Evolutionary conservation across 2,888 invertebrate genomes (phyloP), one percentile per base, ranked within the genome.

Genomic region (Copidosoma aretas): DNA sequence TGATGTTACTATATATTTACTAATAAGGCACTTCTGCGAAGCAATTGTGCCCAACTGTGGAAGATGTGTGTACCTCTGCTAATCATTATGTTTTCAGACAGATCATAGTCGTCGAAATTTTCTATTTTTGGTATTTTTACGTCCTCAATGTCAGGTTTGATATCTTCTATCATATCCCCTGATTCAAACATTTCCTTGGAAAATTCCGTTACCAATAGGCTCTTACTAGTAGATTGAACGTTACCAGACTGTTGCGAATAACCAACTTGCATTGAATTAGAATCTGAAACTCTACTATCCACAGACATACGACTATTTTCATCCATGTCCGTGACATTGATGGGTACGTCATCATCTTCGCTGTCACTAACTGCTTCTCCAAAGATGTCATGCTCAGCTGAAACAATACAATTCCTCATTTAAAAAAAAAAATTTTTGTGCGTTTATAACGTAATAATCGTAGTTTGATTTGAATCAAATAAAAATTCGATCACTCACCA

Each of bases 361-460:
- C 95, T 95, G 76, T 96, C 95, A 78, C 95, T 95, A 0, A 97
- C 91, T 41, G 93, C 91, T 73, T 94, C 96, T 41, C 97, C 97
- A 85, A 97, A 97, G 79, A 96, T 94, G 76, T 95, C 95, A 76
- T 91, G 91, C 77, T 91, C 92, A 60, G 89, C 90, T 80, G 85
- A 85, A 79, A 85, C 39, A 32, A 32, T 5, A 32, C 8, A 5
- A 32, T 32, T 32, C 32, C 32, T 32, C 8, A 32, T 32, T 32
- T 32, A 8, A 32, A 32, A 32, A 32, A 3, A 32, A 32, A 32
- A 32, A 32, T 5, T 8, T 32, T 3, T 3, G 32, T 32, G 32
- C 32, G 4, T 32, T 32, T 32, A 32, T 32, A 32, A 5, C 4
- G 32, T 32, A 32, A 32, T 32, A 5, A 32, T 46, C 4, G 17